Evolutionary conservation across 2,113 vertebrate genomes (phyloP), one percentile per base, ranked within the genome.

Genomic region (Lampris megalopsis): DNA sequence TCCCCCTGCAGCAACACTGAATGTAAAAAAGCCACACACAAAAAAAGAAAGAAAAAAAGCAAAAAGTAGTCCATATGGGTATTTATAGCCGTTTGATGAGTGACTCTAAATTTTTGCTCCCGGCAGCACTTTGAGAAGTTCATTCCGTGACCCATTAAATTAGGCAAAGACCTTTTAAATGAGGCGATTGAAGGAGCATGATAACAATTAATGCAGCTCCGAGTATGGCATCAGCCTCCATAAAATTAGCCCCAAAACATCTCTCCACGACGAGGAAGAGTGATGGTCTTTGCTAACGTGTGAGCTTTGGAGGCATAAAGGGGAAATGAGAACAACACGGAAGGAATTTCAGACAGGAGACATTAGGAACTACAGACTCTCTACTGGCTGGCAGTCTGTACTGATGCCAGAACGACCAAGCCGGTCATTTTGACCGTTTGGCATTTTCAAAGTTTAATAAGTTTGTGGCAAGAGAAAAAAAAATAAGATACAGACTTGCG

Each of bases 141-240:
- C 80, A 85, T 63, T 87, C 88, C 74, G 63, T 71, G 82, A 93
- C 89, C 92, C 90, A 82, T 93, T 93, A 93, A 93, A 93, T 91
- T 88, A 92, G 85, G 81, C 78, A 79, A 88, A 87, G 87, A 88
- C 90, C 84, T 87, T 75, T 89, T 83, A 92, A 93, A 92, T 92
- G 85, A 92, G 87, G 88, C 87, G 85, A 90, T 92, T 91, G 75
- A 81, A 83, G 86, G 81, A 84, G 87, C 24, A 71, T 72, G 80
- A 70, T 68, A 67, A 89, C 91, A 93, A 93, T 94, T 93, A 93
- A 91, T 88, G 75, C 67, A 24, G 88, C 75, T 89, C 91, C 81
- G 79, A 90, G 85, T 90, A 90, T 79, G 88, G 79, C 81, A 88
- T 75, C 85, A 73, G 87, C 88, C 82, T 79, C 82, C 83, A 77